Percentiles rank a stretch among this genome's conserved stretches.
phyloP scores from a whole-genome alignment of 2,888 invertebrate genomes.

The Endotricha flammealis region DNA sequence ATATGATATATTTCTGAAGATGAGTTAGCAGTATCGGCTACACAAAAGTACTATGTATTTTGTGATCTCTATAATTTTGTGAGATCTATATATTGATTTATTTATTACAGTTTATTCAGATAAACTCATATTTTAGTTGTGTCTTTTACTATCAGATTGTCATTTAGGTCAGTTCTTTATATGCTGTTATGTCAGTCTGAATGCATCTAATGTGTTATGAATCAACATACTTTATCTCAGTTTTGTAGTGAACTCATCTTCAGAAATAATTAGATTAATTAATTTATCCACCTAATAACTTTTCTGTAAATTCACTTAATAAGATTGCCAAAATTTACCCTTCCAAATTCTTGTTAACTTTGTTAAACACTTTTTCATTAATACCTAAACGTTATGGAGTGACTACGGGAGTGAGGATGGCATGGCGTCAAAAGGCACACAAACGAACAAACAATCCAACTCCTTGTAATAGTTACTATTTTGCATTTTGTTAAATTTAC shows the following conservation, averaged over 20 bases:
- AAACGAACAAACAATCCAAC: slow-evolving; percentile 33
- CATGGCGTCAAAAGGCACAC: slow-evolving; percentile 25
- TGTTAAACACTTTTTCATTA: slow-evolving; percentile 44
- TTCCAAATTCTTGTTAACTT: slow-evolving; percentile 57
- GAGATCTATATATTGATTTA: no score
- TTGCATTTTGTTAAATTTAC: slow-evolving; percentile 75
- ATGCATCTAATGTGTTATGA: no score
- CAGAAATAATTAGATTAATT: slow-evolving; percentile 36
- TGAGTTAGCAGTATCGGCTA: no score
- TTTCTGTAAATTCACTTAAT: slow-evolving; percentile 46
- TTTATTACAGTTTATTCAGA: no score
- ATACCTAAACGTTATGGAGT: slow-evolving; percentile 25
- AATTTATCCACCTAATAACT: slow-evolving; percentile 44
- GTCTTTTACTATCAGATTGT: no score
- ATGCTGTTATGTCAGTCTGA: no score
- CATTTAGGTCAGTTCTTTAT: no score
- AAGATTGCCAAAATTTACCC: slow-evolving; percentile 65
- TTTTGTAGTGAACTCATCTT: slow-evolving; percentile 1
- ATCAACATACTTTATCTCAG: no score
- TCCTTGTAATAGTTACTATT: slow-evolving; percentile 64
- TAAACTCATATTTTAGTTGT: no score
- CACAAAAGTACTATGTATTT: no score
- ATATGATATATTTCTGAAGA: slow-evolving; percentile 20
- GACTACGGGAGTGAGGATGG: slow-evolving; percentile 24
- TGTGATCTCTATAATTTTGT: no score